phyloP scores from a whole-genome alignment of 2,113 vertebrate species.

The Lipophrys pholis region DNA sequence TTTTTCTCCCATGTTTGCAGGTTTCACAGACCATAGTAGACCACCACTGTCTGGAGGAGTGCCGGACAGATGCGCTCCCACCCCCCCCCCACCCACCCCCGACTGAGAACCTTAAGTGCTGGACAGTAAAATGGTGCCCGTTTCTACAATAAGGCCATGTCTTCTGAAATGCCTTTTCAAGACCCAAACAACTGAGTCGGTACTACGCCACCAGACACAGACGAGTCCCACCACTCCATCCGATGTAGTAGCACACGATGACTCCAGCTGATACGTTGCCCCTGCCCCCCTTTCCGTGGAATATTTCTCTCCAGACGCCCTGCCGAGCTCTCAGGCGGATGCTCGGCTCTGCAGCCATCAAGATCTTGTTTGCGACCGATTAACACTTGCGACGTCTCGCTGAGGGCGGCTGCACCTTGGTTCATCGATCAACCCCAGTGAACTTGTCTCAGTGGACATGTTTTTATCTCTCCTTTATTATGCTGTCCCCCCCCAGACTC shows the following conservation, averaged over 20 bases:
- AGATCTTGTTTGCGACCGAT: conserved; percentile 28
- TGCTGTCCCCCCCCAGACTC: conserved; percentile 33
- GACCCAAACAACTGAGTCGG: conserved; percentile 75
- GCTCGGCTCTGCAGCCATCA: conserved; percentile 36
- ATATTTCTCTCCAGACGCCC: conserved; percentile 30
- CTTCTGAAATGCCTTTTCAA: conserved; percentile 91
- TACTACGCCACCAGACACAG: conserved; percentile 65
- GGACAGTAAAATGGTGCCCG: conserved; percentile 89
- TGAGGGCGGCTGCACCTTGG: conserved; percentile 19
- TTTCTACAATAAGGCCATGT: conserved; percentile 87
- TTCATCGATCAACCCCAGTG: conserved; percentile 41
- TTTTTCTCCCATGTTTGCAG: conserved; percentile 71
- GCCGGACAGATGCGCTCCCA: conserved; percentile 75
- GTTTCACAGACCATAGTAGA: conserved; percentile 98
- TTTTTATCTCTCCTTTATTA: conserved; percentile 56
- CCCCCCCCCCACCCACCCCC: background rate
- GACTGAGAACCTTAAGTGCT: conserved; percentile 94
- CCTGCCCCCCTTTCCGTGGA: background rate
- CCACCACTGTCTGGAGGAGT: conserved; percentile 84
- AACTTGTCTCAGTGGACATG: conserved; percentile 62
- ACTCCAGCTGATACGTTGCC: conserved; percentile 59
- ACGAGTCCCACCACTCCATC: conserved; percentile 65
- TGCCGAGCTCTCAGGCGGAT: conserved; percentile 63
- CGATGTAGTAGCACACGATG: conserved; percentile 74
- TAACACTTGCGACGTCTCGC: conserved; percentile 19